These are phyloP conservation scores for Epizoanthus ramosus DNA, from an alignment of 92 coral and sea anemone species.

Conservation along the genomic window DNA sequence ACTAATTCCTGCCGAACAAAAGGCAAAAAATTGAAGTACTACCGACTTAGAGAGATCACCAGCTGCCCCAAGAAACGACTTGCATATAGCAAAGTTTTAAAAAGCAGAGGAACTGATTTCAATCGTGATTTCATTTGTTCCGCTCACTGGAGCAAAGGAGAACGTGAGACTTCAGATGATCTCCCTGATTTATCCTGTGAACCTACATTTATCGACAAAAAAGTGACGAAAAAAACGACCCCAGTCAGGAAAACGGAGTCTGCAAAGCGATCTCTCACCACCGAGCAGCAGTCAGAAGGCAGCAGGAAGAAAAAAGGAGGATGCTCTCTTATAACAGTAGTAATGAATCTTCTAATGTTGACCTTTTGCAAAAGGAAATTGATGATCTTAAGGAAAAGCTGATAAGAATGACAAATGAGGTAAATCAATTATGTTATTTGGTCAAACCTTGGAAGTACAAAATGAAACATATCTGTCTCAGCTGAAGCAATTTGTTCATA, in stretches of 20 bases:
- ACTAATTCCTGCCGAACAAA: conserved; percentile 64
- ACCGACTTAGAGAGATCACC: conserved; percentile 45
- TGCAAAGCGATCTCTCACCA: conserved; percentile 43
- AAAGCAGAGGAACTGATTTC: conserved; percentile 56
- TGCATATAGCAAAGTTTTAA: conserved; percentile 52
- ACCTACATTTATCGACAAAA: conserved; percentile 31
- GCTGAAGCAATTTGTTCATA: conserved; percentile 35
- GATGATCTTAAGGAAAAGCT: conserved; percentile 44
- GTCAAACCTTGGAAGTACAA: conserved; percentile 42
- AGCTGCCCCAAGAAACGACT: conserved; percentile 51
- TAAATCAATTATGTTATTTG: conserved; percentile 34
- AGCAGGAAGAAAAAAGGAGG: conserved; percentile 38
- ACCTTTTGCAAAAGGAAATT: conserved; percentile 45
- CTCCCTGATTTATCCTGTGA: conserved; percentile 57
- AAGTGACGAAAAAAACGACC: conserved; percentile 45
- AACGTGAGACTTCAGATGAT: conserved; percentile 41
- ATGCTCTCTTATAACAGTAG: conserved; percentile 35
- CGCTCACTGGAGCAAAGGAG: conserved; percentile 61
- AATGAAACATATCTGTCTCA: conserved; percentile 40
- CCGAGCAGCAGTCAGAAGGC: not conserved
- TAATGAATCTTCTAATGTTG: conserved; percentile 37
- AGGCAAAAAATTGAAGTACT: conserved; percentile 46
- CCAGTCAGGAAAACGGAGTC: conserved; percentile 41
- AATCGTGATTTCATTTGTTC: conserved; percentile 57
- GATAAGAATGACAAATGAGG: conserved; percentile 42